Evolutionary conservation across 2,113 vertebrate species (phyloP).

Genomic region (Athene noctua): DNA sequence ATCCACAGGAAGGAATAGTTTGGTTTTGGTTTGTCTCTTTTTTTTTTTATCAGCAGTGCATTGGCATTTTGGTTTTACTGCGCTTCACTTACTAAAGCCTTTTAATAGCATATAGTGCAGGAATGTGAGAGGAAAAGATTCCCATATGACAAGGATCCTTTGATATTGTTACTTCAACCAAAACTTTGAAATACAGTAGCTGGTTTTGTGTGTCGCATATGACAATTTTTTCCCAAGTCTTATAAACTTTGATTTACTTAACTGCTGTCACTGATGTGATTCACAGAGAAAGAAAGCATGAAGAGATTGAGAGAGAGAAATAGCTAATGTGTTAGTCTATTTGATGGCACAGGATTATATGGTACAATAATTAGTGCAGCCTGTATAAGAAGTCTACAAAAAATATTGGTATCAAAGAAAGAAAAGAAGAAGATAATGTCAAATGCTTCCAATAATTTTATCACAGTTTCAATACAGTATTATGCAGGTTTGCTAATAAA

Average conservation of each 20-base stretch:
- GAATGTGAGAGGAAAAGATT: slow-evolving; percentile 8
- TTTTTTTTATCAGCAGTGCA: not conserved
- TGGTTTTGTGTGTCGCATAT: slow-evolving; percentile 6
- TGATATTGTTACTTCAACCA: slow-evolving; percentile 55
- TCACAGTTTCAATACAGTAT: not conserved
- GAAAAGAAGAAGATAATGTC: not conserved
- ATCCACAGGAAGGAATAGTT: slow-evolving; percentile 15
- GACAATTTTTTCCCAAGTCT: slow-evolving; percentile 25
- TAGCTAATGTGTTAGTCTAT: slow-evolving; percentile 24
- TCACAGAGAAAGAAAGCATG: not conserved
- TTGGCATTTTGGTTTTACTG: slow-evolving; percentile 14
- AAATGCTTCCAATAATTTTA: not conserved
- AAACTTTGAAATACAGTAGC: slow-evolving; percentile 56
- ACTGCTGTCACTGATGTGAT: slow-evolving; percentile 19
- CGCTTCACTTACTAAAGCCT: slow-evolving; percentile 13
- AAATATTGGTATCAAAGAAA: not conserved
- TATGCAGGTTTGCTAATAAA: not conserved
- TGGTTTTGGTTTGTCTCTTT: slow-evolving; percentile 22
- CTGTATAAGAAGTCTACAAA: not conserved
- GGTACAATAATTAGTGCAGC: slow-evolving; percentile 28
- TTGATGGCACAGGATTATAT: slow-evolving; percentile 35
- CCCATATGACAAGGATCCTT: slow-evolving; percentile 46
- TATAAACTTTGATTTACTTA: slow-evolving; percentile 62
- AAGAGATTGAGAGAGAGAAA: not conserved
- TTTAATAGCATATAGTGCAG: slow-evolving; percentile 17